Evolutionary conservation across 2,888 invertebrate species (phyloP).

Genomic region (Atherix ibis): DNA sequence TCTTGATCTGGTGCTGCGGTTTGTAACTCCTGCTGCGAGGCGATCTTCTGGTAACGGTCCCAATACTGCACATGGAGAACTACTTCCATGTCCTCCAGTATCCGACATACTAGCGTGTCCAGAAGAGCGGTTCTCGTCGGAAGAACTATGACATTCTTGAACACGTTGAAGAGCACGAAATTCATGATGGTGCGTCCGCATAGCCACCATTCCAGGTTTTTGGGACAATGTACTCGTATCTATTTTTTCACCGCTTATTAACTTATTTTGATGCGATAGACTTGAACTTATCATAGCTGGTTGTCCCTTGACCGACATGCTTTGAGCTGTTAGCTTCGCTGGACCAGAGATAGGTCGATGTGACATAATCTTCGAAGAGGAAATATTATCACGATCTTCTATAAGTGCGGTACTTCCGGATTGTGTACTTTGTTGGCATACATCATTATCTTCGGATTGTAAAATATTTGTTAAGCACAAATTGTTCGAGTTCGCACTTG

Average conservation of each 20-base stretch:
- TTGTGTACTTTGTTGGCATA: conserved; percentile 4
- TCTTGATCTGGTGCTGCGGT: conserved; percentile 44
- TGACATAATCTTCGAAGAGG: conserved; percentile 18
- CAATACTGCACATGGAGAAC: conserved; percentile 37
- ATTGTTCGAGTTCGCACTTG: conserved; percentile 9
- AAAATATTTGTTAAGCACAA: conserved; percentile 1
- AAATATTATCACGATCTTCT: conserved; percentile 12
- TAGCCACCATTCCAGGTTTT: conserved; percentile 15
- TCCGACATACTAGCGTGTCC: conserved; percentile 92
- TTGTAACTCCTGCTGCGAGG: conserved; percentile 46
- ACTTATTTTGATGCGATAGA: conserved; percentile 15
- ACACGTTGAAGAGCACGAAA: conserved; percentile 37
- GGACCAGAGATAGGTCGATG: conserved; percentile 35
- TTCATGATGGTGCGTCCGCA: conserved; percentile 30
- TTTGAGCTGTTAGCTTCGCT: conserved; percentile 41
- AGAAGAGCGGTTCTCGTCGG: conserved; percentile 80
- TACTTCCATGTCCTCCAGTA: conserved; percentile 54
- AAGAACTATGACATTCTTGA: conserved; percentile 65
- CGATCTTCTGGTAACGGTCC: conserved; percentile 42
- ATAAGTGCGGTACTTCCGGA: conserved; percentile 10
- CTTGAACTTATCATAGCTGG: conserved; percentile 41
- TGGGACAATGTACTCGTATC: background rate
- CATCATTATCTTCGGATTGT: conserved; percentile 2
- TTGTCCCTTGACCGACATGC: conserved; percentile 44
- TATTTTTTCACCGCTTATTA: background rate